A percentile compares a stretch with the other conserved stretches of the same genome.
phyloP scores from a whole-genome alignment of 2,888 invertebrate genomes.

The Latrodectus hesperus region DNA sequence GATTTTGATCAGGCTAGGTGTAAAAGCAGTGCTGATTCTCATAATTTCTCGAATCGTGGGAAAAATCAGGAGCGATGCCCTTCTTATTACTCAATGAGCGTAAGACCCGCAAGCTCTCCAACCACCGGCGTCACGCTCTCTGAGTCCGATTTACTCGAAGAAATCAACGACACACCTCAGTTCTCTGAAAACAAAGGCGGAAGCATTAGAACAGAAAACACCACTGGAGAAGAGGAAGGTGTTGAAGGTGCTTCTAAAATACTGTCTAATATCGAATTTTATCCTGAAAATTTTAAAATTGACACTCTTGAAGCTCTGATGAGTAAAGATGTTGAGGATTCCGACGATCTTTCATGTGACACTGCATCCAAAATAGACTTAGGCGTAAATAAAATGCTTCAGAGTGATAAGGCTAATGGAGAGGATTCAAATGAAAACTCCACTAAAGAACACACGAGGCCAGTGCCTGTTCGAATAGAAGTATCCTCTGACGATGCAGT shows the following conservation, averaged over 20 bases:
- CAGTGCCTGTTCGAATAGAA: too few relatives aligned
- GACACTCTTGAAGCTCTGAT: too few relatives aligned
- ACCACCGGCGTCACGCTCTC: slow-evolving; percentile 35
- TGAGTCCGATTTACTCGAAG: slow-evolving; percentile 49
- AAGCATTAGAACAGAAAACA: background rate
- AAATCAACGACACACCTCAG: slow-evolving; percentile 45
- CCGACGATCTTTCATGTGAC: too few relatives aligned
- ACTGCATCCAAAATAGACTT: too few relatives aligned
- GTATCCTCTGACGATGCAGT: background rate
- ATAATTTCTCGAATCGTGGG: slow-evolving; percentile 17
- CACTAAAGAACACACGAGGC: too few relatives aligned
- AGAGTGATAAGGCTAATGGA: too few relatives aligned
- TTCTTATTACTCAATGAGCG: slow-evolving; percentile 18
- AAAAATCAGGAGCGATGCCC: slow-evolving; percentile 50
- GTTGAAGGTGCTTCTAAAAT: slow-evolving; percentile 7
- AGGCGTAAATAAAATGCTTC: too few relatives aligned
- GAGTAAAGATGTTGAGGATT: too few relatives aligned
- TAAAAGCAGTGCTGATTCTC: background rate
- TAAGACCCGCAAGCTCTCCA: slow-evolving; percentile 15
- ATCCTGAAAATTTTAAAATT: too few relatives aligned
- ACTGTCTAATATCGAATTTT: slow-evolving; percentile 22
- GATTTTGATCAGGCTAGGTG: background rate
- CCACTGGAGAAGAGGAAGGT: background rate
- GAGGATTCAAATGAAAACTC: too few relatives aligned
- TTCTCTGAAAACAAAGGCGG: slow-evolving; percentile 9